These are phyloP conservation scores for Psococerastis gibbosa DNA, from an alignment of 2,888 invertebrate species.

Conservation along the genomic window DNA sequence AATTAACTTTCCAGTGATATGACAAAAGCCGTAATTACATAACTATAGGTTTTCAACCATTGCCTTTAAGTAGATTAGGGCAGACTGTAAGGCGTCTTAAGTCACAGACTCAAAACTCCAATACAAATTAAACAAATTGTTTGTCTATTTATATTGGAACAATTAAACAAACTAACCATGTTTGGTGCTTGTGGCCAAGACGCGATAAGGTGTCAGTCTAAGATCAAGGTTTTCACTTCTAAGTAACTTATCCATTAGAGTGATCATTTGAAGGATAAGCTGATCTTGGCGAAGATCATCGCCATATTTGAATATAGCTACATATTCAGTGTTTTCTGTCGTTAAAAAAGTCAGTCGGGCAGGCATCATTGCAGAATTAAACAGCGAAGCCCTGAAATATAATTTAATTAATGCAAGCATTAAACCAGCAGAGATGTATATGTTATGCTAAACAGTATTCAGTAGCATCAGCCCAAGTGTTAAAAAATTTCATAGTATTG, in stretches of 20 bases:
- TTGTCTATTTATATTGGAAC: too few species aligned
- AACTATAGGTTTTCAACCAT: too few species aligned
- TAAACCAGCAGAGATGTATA: too few species aligned
- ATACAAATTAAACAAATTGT: too few species aligned
- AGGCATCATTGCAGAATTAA: constrained; percentile 95
- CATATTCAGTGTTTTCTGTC: constrained; percentile 63
- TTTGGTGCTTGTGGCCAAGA: constrained; percentile 85
- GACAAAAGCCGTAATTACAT: too few species aligned
- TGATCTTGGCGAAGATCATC: constrained; percentile 97
- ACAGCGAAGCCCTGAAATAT: constrained; percentile 49
- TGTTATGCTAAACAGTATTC: too few species aligned
- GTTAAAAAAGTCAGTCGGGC: constrained; percentile 76
- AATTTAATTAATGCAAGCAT: too few species aligned
- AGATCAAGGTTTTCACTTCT: constrained; percentile 89
- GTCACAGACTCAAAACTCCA: too few species aligned
- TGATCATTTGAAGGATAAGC: constrained; percentile 91
- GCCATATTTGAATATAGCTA: constrained; percentile 93
- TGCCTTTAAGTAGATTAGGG: too few species aligned
- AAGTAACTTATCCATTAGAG: constrained; percentile 90
- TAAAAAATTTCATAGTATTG: not conserved
- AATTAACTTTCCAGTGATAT: not conserved
- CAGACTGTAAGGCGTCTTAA: too few species aligned
- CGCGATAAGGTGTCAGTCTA: constrained; percentile 87
- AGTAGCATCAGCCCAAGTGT: too few species aligned
- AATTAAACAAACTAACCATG: too few species aligned